Conservation (phyloP, 2,113 vertebrate genomes). For the Archilochus colubris region DNA sequence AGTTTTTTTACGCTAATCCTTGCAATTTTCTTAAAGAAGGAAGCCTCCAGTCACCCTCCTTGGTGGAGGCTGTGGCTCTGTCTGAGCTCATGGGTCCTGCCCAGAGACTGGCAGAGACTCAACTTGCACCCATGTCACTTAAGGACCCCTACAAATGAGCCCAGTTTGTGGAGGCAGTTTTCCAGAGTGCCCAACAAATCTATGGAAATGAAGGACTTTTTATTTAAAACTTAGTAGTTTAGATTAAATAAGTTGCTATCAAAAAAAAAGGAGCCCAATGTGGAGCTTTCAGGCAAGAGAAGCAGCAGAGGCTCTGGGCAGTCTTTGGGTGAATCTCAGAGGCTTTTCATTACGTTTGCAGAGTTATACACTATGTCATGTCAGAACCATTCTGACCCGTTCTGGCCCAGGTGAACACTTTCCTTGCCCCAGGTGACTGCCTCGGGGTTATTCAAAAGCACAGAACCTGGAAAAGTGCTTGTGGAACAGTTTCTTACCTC, state of each 20-base stretch:
- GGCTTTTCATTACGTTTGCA: background rate
- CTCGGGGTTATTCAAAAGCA: background rate
- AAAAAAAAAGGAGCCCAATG: background rate
- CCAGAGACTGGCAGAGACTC: too few relatives aligned
- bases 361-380: accelerated
- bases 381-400: background rate
- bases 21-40: background rate
- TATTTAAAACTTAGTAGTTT: background rate
- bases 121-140: background rate
- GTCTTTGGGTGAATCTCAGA: background rate
- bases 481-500: background rate
- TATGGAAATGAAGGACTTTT: background rate
- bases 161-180: background rate
- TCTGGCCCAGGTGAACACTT: accelerated
- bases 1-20: background rate
- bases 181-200: background rate
- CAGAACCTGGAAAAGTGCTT: background rate
- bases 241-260: background rate
- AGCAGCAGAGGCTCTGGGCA: background rate
- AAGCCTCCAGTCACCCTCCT: background rate
- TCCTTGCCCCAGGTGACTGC: background rate
- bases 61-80: too few relatives aligned
- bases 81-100: too few relatives aligned
- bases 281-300: background rate
- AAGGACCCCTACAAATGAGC: background rate